Percentiles rank a stretch among this genome's conserved stretches.
Conservation (phyloP, 2,888 invertebrate species). For the Dinocampus coccinellae region DNA sequence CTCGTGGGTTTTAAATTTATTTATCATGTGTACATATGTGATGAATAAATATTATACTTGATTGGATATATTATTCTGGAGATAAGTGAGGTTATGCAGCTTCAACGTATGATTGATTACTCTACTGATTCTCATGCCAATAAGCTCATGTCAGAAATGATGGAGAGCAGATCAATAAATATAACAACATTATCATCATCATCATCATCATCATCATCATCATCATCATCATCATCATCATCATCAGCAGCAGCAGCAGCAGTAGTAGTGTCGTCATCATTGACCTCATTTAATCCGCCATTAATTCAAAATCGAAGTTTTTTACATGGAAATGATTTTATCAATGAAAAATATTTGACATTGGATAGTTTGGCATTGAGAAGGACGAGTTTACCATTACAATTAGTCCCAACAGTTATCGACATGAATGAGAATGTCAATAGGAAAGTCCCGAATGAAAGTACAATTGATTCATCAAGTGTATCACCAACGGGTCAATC, state of each 20-base stretch:
- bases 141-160: conserved; percentile 19
- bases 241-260: neutral
- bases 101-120: neutral
- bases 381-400: conserved; percentile 57
- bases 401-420: conserved; percentile 55
- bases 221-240: neutral
- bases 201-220: neutral
- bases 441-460: conserved; percentile 17
- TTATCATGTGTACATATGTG: neutral
- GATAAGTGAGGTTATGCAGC: conserved; percentile 32
- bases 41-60: neutral
- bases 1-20: neutral
- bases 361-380: conserved; percentile 63
- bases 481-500: conserved; percentile 45
- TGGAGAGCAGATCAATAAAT: conserved; percentile 17
- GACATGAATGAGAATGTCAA: conserved; percentile 32
- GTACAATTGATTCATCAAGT: conserved; percentile 1
- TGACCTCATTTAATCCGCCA: neutral
- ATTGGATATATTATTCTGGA: neutral
- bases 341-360: conserved; percentile 45
- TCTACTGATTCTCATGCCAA: neutral
- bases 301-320: conserved; percentile 36
- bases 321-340: conserved; percentile 33
- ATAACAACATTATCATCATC: neutral
- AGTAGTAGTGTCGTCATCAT: no score